Percentiles rank a stretch among this genome's conserved stretches.
These are phyloP conservation scores for Pseudomyrmex concolor DNA, from an alignment of 1,140 invertebrate species.

Conservation along the genomic window DNA sequence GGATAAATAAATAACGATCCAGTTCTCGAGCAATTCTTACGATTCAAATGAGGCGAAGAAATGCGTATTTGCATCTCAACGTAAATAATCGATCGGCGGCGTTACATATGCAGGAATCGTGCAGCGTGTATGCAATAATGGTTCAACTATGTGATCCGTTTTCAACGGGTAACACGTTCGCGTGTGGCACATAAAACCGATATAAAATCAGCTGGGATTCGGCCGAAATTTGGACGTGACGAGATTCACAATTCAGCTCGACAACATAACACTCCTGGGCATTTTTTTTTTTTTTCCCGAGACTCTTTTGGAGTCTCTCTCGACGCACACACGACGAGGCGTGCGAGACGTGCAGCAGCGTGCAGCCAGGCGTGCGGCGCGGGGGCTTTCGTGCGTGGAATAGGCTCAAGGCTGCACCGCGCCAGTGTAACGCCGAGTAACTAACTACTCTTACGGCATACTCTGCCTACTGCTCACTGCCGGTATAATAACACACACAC, in stretches of 20 bases:
- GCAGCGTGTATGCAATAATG: no score
- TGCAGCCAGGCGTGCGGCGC: slow-evolving; percentile 82
- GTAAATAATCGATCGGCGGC: no score
- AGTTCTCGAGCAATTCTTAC: no score
- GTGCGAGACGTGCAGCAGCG: slow-evolving; percentile 66
- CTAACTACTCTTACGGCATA: slow-evolving; percentile 67
- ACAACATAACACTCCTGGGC: slow-evolving; percentile 34
- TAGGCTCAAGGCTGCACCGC: slow-evolving; percentile 84
- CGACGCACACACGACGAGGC: slow-evolving; percentile 65
- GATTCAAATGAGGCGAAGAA: no score
- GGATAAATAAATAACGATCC: no score
- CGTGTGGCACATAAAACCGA: background rate
- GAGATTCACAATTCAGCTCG: slow-evolving; percentile 61
- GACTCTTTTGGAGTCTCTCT: slow-evolving; percentile 57
- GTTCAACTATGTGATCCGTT: no score
- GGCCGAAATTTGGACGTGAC: background rate
- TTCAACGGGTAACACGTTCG: no score
- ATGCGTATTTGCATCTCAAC: no score
- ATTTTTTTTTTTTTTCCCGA: slow-evolving; percentile 41
- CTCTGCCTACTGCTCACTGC: slow-evolving; percentile 64
- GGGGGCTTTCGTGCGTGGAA: slow-evolving; percentile 85
- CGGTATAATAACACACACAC: slow-evolving; percentile 22
- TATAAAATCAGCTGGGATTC: background rate
- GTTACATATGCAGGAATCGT: no score
- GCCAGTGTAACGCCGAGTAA: slow-evolving; percentile 78